Conservation (phyloP, 1,140 invertebrate genomes). For the Leptopilina clavipes region DNA sequence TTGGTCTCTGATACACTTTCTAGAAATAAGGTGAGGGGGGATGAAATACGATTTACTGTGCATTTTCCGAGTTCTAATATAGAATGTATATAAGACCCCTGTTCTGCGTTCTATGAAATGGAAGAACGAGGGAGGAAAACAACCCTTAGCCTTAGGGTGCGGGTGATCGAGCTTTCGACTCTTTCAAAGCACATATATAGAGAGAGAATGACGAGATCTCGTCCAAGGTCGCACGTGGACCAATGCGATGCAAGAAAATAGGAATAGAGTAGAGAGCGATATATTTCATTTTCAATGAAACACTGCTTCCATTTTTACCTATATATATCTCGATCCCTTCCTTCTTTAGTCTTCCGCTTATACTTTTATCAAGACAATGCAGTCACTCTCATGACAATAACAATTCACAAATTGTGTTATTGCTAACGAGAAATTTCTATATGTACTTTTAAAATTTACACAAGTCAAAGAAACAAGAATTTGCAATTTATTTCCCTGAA, state of each 20-base stretch:
- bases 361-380: conserved; percentile 24
- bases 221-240: conserved; percentile 70
- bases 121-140: conserved; percentile 47
- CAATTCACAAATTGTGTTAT: too few relatives aligned
- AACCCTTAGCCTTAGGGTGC: conserved; percentile 42
- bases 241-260: conserved; percentile 56
- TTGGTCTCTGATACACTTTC: conserved; percentile 47
- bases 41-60: conserved; percentile 45
- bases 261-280: conserved; percentile 38
- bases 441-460: too few relatives aligned
- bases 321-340: neutral
- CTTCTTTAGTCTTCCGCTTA: neutral
- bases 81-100: neutral
- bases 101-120: conserved; percentile 24
- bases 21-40: conserved; percentile 44
- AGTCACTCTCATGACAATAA: neutral
- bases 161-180: conserved; percentile 55
- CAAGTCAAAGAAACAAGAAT: too few relatives aligned
- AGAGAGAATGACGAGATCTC: conserved; percentile 55
- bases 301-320: conserved; percentile 24
- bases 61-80: conserved; percentile 9
- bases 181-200: conserved; percentile 45
- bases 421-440: too few relatives aligned
- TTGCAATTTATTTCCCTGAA: too few relatives aligned
- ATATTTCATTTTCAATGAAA: conserved; percentile 34